A percentile compares a stretch with the other conserved stretches of the same genome.
Conservation (phyloP, 35 echinoderm and acorn worm species). For the Amphiura filiformis region DNA sequence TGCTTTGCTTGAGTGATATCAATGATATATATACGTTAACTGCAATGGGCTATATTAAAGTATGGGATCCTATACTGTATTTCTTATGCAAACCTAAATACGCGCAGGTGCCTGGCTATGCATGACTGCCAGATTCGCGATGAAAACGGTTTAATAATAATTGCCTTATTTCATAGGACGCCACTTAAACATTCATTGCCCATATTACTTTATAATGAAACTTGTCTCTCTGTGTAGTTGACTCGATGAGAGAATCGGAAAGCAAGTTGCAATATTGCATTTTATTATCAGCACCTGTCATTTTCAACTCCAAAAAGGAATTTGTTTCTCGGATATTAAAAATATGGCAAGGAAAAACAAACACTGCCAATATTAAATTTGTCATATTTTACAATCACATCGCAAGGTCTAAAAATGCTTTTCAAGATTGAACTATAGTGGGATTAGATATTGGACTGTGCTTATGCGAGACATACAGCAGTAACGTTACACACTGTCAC, state of each 20-base stretch:
- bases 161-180: too few species aligned
- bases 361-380: neutral
- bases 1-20: neutral
- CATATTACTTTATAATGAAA: neutral
- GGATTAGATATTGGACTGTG: neutral
- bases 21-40: too few species aligned
- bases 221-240: neutral
- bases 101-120: too few species aligned
- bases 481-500: neutral
- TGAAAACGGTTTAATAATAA: too few species aligned
- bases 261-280: neutral
- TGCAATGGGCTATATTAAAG: too few species aligned
- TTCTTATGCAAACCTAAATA: too few species aligned
- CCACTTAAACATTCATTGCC: neutral
- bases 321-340: conserved; percentile 2
- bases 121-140: too few species aligned
- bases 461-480: neutral
- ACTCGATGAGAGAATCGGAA: neutral
- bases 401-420: neutral
- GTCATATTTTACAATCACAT: neutral
- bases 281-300: neutral
- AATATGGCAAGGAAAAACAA: neutral
- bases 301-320: neutral
- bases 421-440: too few species aligned
- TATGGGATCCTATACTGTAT: too few species aligned